Conservation (phyloP, 2,113 vertebrate genomes). For the Shinisaurus crocodilurus region DNA sequence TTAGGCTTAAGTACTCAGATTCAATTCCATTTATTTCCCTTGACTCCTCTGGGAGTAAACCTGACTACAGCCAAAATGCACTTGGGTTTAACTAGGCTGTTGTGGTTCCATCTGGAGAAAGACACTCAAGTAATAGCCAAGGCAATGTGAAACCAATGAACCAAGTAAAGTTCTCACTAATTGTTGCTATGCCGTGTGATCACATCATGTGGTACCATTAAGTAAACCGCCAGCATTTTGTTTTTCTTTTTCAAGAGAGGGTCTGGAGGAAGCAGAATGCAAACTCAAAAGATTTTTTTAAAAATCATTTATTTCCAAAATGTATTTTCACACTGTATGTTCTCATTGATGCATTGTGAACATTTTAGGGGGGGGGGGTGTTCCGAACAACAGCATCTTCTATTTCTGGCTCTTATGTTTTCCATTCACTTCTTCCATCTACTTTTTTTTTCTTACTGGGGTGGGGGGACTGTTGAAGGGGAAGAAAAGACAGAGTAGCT, state of each 20-base stretch:
- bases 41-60: background rate
- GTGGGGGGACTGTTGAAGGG: too few species aligned
- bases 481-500: too few species aligned
- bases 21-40: background rate
- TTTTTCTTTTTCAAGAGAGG: too few species aligned
- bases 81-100: background rate
- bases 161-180: background rate
- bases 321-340: background rate
- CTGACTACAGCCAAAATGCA: background rate
- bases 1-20: background rate
- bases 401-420: too few species aligned
- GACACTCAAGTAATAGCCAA: background rate
- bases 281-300: background rate
- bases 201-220: background rate
- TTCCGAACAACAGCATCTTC: too few species aligned
- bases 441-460: too few species aligned
- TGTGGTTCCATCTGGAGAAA: background rate
- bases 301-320: background rate
- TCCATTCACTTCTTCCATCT: too few species aligned
- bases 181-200: background rate
- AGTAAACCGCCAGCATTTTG: background rate
- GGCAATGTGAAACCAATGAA: background rate
- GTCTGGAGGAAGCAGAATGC: background rate
- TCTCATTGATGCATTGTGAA: background rate
- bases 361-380: too few species aligned